These are phyloP conservation scores for Erpornis zantholeuca DNA, from an alignment of 2,113 vertebrate genomes.

Conservation along the genomic window DNA sequence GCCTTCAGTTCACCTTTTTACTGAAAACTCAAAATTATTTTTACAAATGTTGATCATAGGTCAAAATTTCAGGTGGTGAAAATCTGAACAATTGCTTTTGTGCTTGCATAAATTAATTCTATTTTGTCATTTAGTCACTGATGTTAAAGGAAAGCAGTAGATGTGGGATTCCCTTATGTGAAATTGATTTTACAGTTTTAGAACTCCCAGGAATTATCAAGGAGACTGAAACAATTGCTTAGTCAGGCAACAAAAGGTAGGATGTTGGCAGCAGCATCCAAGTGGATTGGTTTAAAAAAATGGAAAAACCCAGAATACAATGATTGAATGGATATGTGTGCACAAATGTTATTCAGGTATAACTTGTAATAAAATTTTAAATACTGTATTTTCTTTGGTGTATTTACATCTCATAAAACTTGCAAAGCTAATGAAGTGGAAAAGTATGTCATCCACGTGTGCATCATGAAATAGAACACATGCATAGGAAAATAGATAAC, in stretches of 20 bases:
- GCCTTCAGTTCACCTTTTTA: conserved; percentile 4
- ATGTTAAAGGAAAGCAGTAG: background rate
- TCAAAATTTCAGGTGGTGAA: conserved; percentile 24
- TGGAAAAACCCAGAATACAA: background rate
- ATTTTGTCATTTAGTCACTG: background rate
- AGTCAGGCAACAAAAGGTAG: background rate
- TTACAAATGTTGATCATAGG: background rate
- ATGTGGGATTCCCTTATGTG: background rate
- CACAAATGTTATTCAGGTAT: background rate
- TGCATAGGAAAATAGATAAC: background rate
- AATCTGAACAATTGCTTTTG: background rate
- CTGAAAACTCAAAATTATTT: background rate
- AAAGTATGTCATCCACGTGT: background rate
- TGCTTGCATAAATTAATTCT: background rate
- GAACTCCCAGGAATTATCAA: background rate
- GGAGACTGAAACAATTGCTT: background rate
- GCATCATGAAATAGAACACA: background rate
- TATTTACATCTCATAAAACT: background rate
- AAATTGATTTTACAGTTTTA: background rate
- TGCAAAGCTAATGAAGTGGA: background rate
- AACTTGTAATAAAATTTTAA: background rate
- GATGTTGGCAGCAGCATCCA: background rate
- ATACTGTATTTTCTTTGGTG: background rate
- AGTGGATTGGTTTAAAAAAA: background rate
- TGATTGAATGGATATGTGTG: fast-evolving